These are phyloP conservation scores for Drepanosiphum platanoidis DNA, from an alignment of 2,888 invertebrate species.

Conservation along the genomic window DNA sequence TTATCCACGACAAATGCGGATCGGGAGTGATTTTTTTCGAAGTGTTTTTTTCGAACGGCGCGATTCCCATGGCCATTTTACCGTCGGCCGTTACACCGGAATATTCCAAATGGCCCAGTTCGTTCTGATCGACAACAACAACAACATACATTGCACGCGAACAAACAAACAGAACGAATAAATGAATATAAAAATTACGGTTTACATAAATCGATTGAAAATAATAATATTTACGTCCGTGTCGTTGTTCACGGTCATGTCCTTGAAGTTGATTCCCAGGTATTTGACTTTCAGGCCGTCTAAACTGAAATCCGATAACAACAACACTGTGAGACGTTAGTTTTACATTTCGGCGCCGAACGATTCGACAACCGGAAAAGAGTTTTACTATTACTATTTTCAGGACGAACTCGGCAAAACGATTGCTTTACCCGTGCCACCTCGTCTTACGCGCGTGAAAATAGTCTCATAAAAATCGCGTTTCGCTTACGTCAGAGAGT, in stretches of 20 bases:
- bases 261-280: constrained; percentile 39
- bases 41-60: constrained; percentile 65
- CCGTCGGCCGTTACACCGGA: constrained; percentile 68
- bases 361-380: too few species aligned
- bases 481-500: background rate
- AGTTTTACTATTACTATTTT: too few species aligned
- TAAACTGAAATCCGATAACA: constrained; percentile 42
- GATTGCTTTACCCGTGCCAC: too few species aligned
- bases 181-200: background rate
- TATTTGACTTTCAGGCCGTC: constrained; percentile 22
- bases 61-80: constrained; percentile 68
- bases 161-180: background rate
- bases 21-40: constrained; percentile 70
- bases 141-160: too few species aligned
- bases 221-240: constrained; percentile 1
- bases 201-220: background rate
- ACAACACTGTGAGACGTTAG: too few species aligned
- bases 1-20: constrained; percentile 69
- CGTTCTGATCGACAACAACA: too few species aligned
- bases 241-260: constrained; percentile 11
- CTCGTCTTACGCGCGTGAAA: too few species aligned
- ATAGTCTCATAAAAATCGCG: too few species aligned
- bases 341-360: too few species aligned
- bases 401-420: too few species aligned
- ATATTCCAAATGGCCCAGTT: constrained; percentile 70